Base-by-base conservation (phyloP, 2,888 invertebrate species). In the Rhopalosiphum nymphaeae region DNA sequence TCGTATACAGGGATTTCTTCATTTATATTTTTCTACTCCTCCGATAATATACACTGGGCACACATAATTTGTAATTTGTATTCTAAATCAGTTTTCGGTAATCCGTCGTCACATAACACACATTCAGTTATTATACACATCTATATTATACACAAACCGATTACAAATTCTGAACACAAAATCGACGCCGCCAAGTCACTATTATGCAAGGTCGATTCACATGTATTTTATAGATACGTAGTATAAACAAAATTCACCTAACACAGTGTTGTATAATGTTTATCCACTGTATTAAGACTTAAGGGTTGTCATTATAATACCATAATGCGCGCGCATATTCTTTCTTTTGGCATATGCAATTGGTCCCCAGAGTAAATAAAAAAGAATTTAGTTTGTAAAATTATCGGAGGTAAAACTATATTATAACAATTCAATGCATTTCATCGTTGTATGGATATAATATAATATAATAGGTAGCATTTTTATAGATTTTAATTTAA, bases 51-150 rank as follows among this genome's bases (percentile, higher is more conserved):
- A 42, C 21, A 88, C 42, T 67, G 49, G 13, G 36, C 36, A 93
- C 44, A 25, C 61, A 42, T 57, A 93, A 89, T 67, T 89, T 26
- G 85, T 57, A 61, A 57, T 94, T 85, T 94, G 90, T 90, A 94
- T 94, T 90, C 93, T 36, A 85, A 85, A 94, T 94, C 56, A 29
- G 90, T 94, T 90, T 94, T 94, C 44, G 86, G 85, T 90, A 94
- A 90, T 94, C 56, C 56, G 56, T 90, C 61, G 93, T 85, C 90
- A 85, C 78, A 93, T 49, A 85, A 84, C 84, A 44, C 89, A 84
- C 89, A 57, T 89, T 89, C 36, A 5, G 88, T 92, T 53, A 92
- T 88, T 49, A 42, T 46, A n/a, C 49, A 26, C 29, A 11, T 46
- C 11, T 42, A 42, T 56, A 36, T 10, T 7, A 56, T 26, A 87